Conservation (phyloP, 2,888 invertebrate genomes). For the Drosophila fulvimacula region DNA sequence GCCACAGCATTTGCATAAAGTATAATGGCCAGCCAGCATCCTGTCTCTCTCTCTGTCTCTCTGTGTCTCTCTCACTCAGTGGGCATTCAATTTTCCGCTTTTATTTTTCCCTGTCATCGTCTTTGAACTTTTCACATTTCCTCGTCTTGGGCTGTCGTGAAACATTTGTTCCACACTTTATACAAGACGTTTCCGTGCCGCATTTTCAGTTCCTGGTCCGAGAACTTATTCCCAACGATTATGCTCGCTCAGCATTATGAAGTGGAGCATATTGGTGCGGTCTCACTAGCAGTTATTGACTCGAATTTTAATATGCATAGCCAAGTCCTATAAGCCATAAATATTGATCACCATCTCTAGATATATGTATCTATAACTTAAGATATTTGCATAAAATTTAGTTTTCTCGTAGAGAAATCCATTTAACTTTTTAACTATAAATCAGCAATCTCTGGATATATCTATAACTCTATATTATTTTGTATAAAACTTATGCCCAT, state of each 20-base stretch:
- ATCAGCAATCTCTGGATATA: neutral
- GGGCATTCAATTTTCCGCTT: constrained; percentile 73
- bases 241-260: neutral
- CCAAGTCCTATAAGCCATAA: too few species aligned
- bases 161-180: constrained; percentile 70
- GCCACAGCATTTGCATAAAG: constrained; percentile 79
- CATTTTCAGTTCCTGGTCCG: constrained; percentile 67
- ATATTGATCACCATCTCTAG: too few species aligned
- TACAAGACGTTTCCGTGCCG: constrained; percentile 74
- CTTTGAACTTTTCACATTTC: constrained; percentile 74
- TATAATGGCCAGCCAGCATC: constrained; percentile 76
- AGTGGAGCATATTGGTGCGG: neutral
- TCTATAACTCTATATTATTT: neutral
- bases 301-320: too few species aligned
- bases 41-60: constrained; percentile 26
- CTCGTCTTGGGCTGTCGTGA: constrained; percentile 63
- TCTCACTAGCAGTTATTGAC: too few species aligned
- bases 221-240: constrained; percentile 5
- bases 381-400: too few species aligned
- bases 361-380: too few species aligned
- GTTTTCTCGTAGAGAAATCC: too few species aligned
- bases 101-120: constrained; percentile 39
- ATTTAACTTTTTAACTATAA: neutral
- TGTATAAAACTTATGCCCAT: too few species aligned
- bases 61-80: constrained; percentile 20